Percentiles rank a stretch among this genome's conserved stretches.
Evolutionary conservation across 2,797 vertebrate species (phyloP).

Genomic region (Chelon labrosus): DNA sequence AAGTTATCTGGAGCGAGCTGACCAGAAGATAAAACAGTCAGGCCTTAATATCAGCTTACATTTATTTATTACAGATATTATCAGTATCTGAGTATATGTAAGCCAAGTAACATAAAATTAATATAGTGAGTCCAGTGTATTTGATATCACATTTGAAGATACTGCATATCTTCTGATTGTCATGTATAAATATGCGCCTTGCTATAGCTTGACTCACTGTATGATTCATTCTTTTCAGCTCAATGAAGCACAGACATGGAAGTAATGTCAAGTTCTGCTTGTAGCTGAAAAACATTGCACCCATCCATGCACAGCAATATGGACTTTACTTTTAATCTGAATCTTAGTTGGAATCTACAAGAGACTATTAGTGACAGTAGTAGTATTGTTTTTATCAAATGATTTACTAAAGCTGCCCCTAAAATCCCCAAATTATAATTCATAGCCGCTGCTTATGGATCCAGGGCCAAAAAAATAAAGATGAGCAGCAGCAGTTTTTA

Average conservation of each 20-base stretch:
- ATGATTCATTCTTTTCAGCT: slow-evolving; percentile 26
- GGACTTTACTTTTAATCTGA: slow-evolving; percentile 11
- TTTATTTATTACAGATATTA: not conserved
- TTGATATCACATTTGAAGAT: not conserved
- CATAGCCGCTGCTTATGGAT: slow-evolving; percentile 22
- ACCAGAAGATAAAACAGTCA: not conserved
- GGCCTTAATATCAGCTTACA: not conserved
- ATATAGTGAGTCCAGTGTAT: not conserved
- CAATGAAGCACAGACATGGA: slow-evolving; percentile 19
- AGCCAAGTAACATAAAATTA: not conserved
- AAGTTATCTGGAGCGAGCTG: not conserved
- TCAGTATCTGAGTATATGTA: not conserved
- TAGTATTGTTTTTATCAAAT: slow-evolving; percentile 5
- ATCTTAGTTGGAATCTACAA: not conserved
- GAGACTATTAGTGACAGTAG: not conserved
- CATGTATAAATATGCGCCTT: slow-evolving; percentile 11
- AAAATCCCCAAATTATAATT: slow-evolving; percentile 13
- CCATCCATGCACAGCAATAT: slow-evolving; percentile 16
- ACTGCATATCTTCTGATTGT: not conserved
- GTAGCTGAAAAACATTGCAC: slow-evolving; percentile 25
- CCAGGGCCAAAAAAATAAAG: slow-evolving; percentile 29
- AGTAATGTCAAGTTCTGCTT: slow-evolving; percentile 29
- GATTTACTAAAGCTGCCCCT: slow-evolving; percentile 7
- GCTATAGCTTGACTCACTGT: slow-evolving; percentile 11
- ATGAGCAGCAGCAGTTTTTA: slow-evolving; percentile 40